Evolutionary conservation across 2,888 invertebrate species (phyloP).

Genomic region (Eucera pruinosa): DNA sequence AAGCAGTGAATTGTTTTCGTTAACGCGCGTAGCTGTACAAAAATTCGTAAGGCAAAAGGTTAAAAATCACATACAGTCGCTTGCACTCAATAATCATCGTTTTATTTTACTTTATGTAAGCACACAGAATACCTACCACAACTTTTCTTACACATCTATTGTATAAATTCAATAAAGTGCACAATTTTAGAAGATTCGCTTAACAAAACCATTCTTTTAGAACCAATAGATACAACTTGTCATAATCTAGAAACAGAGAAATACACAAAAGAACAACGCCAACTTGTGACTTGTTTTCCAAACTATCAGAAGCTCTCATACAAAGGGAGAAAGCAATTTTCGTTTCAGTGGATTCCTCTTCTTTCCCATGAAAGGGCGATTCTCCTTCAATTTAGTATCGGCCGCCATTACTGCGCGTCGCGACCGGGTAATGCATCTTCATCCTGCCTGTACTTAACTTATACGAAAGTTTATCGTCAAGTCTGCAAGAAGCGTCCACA

Average conservation of each 20-base stretch:
- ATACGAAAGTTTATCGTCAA: constrained; percentile 82
- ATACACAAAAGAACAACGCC: not conserved
- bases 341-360: constrained; percentile 13
- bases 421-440: constrained; percentile 70
- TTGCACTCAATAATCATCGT: no score
- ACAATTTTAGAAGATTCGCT: not conserved
- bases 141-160: not conserved
- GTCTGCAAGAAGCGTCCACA: constrained; percentile 75
- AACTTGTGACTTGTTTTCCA: no score
- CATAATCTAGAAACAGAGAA: not conserved
- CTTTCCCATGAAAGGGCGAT: not conserved
- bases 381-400: constrained; percentile 56
- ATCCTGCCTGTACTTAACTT: constrained; percentile 81
- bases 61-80: no score
- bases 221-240: not conserved
- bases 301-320: not conserved
- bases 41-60: no score
- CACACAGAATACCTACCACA: not conserved
- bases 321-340: not conserved
- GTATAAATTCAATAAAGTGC: not conserved
- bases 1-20: no score
- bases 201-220: not conserved
- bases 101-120: not conserved
- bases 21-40: no score
- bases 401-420: constrained; percentile 34